Percentiles rank a stretch among this genome's conserved stretches.
Evolutionary conservation across 2,888 invertebrate genomes (phyloP).

Genomic region (Eurytoma californica): DNA sequence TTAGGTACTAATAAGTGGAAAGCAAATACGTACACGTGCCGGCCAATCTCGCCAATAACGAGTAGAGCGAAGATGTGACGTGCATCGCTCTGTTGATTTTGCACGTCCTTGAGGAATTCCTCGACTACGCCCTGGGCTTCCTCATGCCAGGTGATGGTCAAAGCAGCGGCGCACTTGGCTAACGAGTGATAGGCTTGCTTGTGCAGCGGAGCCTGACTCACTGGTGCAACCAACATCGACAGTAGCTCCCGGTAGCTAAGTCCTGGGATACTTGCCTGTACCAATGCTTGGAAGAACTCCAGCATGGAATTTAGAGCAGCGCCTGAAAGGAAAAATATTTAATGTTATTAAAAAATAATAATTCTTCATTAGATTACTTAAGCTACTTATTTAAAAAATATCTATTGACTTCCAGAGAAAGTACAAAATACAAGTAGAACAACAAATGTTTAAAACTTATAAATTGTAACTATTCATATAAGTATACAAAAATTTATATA

Average conservation of each 20-base stretch:
- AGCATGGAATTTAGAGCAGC: constrained; percentile 93
- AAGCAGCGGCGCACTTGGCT: constrained; percentile 96
- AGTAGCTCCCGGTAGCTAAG: constrained; percentile 89
- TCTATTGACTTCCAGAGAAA: too few relatives aligned
- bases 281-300: constrained; percentile 94
- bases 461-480: too few relatives aligned
- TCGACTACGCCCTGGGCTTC: constrained; percentile 83
- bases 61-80: constrained; percentile 95
- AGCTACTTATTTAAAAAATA: too few relatives aligned
- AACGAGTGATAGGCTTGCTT: constrained; percentile 94
- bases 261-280: constrained; percentile 86
- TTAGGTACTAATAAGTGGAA: too few relatives aligned
- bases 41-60: constrained; percentile 97
- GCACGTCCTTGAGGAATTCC: constrained; percentile 84
- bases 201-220: constrained; percentile 75
- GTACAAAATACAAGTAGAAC: too few relatives aligned
- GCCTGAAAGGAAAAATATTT: constrained; percentile 76
- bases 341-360: background rate
- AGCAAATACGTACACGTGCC: constrained; percentile 84
- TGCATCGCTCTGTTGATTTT: constrained; percentile 83
- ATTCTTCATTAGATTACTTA: background rate
- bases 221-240: constrained; percentile 85
- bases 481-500: too few relatives aligned
- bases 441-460: too few relatives aligned
- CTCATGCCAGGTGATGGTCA: constrained; percentile 87